Base-by-base conservation (phyloP, 2,888 invertebrate species). In the Ophioninae sp. region DNA sequence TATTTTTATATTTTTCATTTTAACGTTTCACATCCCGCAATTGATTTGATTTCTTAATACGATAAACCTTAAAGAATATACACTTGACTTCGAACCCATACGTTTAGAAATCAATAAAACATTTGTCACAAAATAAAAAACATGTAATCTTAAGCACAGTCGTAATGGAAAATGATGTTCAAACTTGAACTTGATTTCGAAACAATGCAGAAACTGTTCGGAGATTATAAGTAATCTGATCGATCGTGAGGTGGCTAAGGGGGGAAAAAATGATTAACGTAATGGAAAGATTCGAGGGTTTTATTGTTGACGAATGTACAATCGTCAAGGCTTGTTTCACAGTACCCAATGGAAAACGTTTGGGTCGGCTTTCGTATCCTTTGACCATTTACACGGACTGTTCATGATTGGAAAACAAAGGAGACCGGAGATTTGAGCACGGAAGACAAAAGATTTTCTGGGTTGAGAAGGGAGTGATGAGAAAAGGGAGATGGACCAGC, bases 341-440 rank as follows among this genome's bases (percentile, higher is more conserved):
- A 77, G 81, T 13, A 30, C 64, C 30, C 23, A 65, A 41, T 67
- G 30, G 56, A 75, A 70, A 62, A 57, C 37, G 21, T 39, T 76
- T 21, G 61, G 62, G 70, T 79, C 61, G 44, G 41, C 39, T 50
- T 65, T 8, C 39, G 59, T 70, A 64, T n/a, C 21, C 79, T 72
- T 74, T 21, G 6, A 70, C 70, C 50, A 72, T 80, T 72, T 80
- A 56, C 39, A 65, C 50, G 20, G 21, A 56, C 21, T 72, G 56
- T 81, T 41, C 50, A 50, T 50, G 50, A 76, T 81, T 73, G 62
- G 50, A 67, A 77, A 70, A 68, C 77, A 77, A 81, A 81, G 78
- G 78, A 41, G 61, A 69, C 62, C 62, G 20, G 23, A 72, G 57
- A 37, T 21, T 56, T 44, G 44, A 77, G 59, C 56, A 39, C 6